These are phyloP conservation scores for Pampusana beccarii DNA, from an alignment of 2,113 vertebrate genomes.

Conservation along the genomic window DNA sequence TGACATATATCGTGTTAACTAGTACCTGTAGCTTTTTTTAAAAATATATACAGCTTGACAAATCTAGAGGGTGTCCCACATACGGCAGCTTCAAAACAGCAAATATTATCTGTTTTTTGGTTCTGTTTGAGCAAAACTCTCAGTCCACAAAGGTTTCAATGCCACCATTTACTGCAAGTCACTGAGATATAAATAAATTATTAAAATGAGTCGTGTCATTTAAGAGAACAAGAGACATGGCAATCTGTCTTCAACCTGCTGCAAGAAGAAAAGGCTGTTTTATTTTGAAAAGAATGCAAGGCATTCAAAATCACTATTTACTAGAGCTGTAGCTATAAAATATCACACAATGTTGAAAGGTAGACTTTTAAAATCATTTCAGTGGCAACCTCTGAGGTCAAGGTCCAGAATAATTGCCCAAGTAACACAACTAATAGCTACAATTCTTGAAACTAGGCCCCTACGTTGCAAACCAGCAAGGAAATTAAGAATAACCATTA, in stretches of 20 bases:
- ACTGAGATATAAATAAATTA: not conserved
- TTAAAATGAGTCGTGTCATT: conserved; percentile 1
- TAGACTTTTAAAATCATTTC: not conserved
- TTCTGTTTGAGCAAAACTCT: not conserved
- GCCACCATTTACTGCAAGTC: conserved; percentile 4
- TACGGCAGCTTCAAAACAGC: not conserved
- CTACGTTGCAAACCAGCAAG: not conserved
- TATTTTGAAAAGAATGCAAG: not conserved
- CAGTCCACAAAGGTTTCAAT: not conserved
- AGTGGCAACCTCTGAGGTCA: not conserved
- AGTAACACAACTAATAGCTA: not conserved
- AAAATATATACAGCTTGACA: not conserved
- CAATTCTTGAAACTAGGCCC: not conserved
- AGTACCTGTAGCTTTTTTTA: not conserved
- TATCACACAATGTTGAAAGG: not conserved
- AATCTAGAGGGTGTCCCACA: not conserved
- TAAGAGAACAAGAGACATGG: not conserved
- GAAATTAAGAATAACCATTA: not conserved
- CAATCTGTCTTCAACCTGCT: not conserved
- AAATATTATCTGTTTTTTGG: not conserved
- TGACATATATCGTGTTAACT: conserved; percentile 12
- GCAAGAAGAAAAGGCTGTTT: not conserved
- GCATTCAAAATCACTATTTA: not conserved
- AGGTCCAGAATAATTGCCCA: not conserved
- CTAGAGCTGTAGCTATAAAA: not conserved